Evolutionary conservation across 2,797 vertebrate genomes (phyloP).

Genomic region (Crocidura indochinensis): DNA sequence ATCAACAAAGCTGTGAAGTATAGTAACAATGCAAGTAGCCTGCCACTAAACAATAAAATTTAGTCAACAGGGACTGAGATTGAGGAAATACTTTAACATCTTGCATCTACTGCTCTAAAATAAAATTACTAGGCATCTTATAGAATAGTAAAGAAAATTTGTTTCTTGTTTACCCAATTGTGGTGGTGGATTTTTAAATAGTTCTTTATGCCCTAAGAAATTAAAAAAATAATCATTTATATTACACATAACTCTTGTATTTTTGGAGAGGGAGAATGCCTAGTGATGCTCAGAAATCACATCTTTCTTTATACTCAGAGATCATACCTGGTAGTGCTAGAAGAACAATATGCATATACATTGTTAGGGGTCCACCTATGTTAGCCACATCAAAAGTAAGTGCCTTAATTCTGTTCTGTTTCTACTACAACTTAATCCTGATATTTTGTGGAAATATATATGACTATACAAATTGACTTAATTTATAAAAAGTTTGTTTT

Average conservation of each 20-base stretch:
- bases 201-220: slow-evolving; percentile 7
- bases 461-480: neutral
- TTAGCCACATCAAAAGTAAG: too few species aligned
- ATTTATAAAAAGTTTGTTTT: too few species aligned
- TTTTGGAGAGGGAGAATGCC: neutral
- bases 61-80: neutral
- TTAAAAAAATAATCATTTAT: slow-evolving; percentile 29
- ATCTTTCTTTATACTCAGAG: too few species aligned
- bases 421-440: neutral
- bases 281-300: too few species aligned
- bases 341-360: too few species aligned
- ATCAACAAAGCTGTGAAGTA: slow-evolving; percentile 72
- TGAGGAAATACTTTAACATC: slow-evolving; percentile 64
- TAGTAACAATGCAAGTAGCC: slow-evolving; percentile 68
- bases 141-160: slow-evolving; percentile 64
- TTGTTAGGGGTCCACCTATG: too few species aligned
- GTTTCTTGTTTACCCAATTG: slow-evolving; percentile 50
- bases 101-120: slow-evolving; percentile 37
- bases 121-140: slow-evolving; percentile 67
- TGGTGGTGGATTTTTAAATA: slow-evolving; percentile 47
- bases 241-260: neutral
- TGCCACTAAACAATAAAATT: slow-evolving; percentile 61
- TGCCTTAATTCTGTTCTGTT: too few species aligned
- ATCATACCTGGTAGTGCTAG: too few species aligned
- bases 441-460: slow-evolving; percentile 43